These are phyloP conservation scores for Agrypnus murinus DNA, from an alignment of 2,888 invertebrate species.

Conservation along the genomic window DNA sequence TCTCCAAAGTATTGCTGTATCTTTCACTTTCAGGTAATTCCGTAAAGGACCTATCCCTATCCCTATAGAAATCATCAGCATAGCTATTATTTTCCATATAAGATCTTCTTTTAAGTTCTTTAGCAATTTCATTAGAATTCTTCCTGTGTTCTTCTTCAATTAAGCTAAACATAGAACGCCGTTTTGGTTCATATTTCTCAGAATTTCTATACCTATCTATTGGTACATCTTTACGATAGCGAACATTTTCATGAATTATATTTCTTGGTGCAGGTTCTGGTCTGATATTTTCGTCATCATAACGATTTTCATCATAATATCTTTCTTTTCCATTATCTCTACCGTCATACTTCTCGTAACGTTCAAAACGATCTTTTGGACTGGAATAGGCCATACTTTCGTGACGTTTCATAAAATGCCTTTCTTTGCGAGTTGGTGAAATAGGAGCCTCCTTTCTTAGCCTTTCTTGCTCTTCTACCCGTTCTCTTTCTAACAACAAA, in stretches of 20 bases:
- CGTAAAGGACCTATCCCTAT: conserved; percentile 66
- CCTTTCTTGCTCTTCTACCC: conserved; percentile 74
- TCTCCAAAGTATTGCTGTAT: conserved; percentile 63
- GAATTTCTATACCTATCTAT: conserved; percentile 61
- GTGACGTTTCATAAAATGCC: conserved; percentile 62
- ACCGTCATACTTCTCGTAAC: conserved; percentile 56
- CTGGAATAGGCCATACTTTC: conserved; percentile 57
- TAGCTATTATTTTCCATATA: conserved; percentile 68
- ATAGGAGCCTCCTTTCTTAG: conserved; percentile 60
- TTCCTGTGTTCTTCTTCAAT: conserved; percentile 71
- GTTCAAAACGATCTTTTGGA: conserved; percentile 35
- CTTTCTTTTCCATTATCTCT: conserved; percentile 53
- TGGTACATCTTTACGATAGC: conserved; percentile 60
- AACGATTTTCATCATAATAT: conserved; percentile 58
- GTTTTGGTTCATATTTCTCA: conserved; percentile 68
- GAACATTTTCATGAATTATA: conserved; percentile 57
- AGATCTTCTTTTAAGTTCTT: conserved; percentile 71
- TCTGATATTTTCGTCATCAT: conserved; percentile 40
- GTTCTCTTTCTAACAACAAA: conserved; percentile 83
- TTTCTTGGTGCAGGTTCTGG: conserved; percentile 67
- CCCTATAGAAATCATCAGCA: conserved; percentile 58
- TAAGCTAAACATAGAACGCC: conserved; percentile 70
- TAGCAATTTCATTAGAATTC: conserved; percentile 71
- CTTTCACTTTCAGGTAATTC: conserved; percentile 74
- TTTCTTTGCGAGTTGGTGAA: conserved; percentile 58